phyloP scores from a whole-genome alignment of 1,140 invertebrate species.

The Druon quercuslanigerum region DNA sequence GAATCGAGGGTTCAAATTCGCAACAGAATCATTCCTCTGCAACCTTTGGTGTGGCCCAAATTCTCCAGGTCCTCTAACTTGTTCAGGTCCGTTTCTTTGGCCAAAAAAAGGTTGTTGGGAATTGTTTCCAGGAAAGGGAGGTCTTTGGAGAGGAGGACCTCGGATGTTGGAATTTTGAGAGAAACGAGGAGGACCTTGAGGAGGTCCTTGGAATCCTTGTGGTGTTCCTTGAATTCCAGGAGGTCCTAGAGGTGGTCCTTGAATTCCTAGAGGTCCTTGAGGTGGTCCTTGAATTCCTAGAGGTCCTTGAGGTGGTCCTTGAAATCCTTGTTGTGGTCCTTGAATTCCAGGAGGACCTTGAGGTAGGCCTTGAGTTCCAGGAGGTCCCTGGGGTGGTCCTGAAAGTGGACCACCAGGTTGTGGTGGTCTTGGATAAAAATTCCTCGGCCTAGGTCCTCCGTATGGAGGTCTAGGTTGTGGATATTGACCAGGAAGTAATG shows the following conservation, averaged over 20 bases:
- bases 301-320: constrained; percentile 41
- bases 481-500: constrained; percentile 54
- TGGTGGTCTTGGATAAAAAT: constrained; percentile 51
- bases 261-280: constrained; percentile 13
- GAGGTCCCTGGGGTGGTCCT: constrained; percentile 24
- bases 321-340: constrained; percentile 22
- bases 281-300: constrained; percentile 35
- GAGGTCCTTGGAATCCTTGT: constrained; percentile 39
- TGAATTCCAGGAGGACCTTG: constrained; percentile 42
- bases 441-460: constrained; percentile 68
- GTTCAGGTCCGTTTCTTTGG: background rate
- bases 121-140: background rate
- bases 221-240: constrained; percentile 49
- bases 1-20: constrained; percentile 17
- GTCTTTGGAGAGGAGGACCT: constrained; percentile 8
- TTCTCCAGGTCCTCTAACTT: background rate
- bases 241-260: constrained; percentile 41
- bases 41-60: constrained; percentile 8
- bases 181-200: background rate
- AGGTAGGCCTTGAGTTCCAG: constrained; percentile 15
- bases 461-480: constrained; percentile 58
- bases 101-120: background rate
- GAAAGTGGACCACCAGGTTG: constrained; percentile 37
- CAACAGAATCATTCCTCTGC: constrained; percentile 49
- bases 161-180: constrained; percentile 17